phyloP scores from a whole-genome alignment of 2,113 vertebrate genomes.

The Salvelinus fontinalis region DNA sequence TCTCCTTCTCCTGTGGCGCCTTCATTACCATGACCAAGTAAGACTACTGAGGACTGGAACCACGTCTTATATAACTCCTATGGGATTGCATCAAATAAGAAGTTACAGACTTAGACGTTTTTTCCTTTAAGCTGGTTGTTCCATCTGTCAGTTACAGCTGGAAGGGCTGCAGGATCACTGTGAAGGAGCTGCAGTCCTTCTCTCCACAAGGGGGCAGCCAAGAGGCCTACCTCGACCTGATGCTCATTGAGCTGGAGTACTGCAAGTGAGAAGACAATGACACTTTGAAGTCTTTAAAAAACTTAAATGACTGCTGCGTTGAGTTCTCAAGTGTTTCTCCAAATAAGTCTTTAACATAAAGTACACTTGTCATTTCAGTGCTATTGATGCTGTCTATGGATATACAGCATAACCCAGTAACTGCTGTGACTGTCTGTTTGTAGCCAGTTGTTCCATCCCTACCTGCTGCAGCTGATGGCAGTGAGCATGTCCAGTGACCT shows the following conservation, averaged over 20 bases:
- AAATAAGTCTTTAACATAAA: neutral
- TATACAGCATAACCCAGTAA: neutral
- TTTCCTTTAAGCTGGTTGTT: neutral
- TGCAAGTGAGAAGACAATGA: slow-evolving; percentile 71
- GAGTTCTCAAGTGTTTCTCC: neutral
- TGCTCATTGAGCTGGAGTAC: slow-evolving; percentile 80
- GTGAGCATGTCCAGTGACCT: slow-evolving; percentile 60
- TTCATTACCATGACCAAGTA: slow-evolving; percentile 84
- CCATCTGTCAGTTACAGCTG: slow-evolving; percentile 72
- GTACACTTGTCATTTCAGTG: neutral
- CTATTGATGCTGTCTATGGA: neutral
- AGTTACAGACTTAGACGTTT: neutral
- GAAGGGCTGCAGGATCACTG: slow-evolving; percentile 81
- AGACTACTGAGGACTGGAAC: slow-evolving; percentile 38
- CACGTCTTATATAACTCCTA: too few species aligned
- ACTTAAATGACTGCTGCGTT: too few species aligned
- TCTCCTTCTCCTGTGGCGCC: slow-evolving; percentile 77
- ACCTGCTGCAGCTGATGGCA: slow-evolving; percentile 73
- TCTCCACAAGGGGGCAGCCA: slow-evolving; percentile 50
- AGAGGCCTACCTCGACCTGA: slow-evolving; percentile 69
- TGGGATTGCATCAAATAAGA: neutral
- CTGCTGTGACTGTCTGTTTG: slow-evolving; percentile 12
- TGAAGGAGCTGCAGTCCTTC: slow-evolving; percentile 74
- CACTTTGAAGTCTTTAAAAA: too few species aligned
- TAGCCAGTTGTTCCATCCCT: slow-evolving; percentile 69